These are phyloP conservation scores for Liolophura sinensis DNA, from an alignment of 1,140 invertebrate genomes.

Conservation along the genomic window DNA sequence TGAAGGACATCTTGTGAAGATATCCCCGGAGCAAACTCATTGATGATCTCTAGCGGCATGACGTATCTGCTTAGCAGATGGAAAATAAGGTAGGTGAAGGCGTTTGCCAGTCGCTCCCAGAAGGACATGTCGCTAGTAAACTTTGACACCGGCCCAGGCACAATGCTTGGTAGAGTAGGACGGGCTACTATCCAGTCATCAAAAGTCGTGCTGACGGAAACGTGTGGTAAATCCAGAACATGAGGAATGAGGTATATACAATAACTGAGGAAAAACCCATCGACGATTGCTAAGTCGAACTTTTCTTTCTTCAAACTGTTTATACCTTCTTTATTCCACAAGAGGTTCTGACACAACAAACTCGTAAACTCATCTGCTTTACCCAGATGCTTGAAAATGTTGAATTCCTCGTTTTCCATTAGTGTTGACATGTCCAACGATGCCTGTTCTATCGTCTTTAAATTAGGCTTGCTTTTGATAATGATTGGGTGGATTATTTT, in stretches of 20 bases:
- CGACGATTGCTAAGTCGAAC: conserved; percentile 12
- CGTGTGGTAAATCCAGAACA: conserved; percentile 13
- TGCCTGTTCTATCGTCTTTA: no score
- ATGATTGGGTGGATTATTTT: no score
- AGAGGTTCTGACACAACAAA: no score
- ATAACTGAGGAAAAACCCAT: background rate
- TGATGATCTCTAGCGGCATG: background rate
- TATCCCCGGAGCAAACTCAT: conserved; percentile 14
- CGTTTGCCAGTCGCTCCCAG: conserved; percentile 3
- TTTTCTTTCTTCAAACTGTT: no score
- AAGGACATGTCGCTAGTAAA: no score
- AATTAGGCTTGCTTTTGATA: no score
- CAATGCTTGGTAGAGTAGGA: background rate
- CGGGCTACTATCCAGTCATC: background rate
- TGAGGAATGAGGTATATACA: conserved; percentile 18
- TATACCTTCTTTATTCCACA: no score
- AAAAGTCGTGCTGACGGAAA: conserved; percentile 1
- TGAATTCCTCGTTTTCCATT: no score
- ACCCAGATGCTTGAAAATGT: no score
- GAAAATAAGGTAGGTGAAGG: background rate
- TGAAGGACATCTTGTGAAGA: conserved; percentile 8
- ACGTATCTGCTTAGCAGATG: background rate
- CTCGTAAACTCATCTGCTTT: no score
- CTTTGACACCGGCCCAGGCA: conserved; percentile 4
- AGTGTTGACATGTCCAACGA: no score